Base-by-base conservation (phyloP, 2,797 vertebrate genomes). In the Sphenopsis melanotis region DNA sequence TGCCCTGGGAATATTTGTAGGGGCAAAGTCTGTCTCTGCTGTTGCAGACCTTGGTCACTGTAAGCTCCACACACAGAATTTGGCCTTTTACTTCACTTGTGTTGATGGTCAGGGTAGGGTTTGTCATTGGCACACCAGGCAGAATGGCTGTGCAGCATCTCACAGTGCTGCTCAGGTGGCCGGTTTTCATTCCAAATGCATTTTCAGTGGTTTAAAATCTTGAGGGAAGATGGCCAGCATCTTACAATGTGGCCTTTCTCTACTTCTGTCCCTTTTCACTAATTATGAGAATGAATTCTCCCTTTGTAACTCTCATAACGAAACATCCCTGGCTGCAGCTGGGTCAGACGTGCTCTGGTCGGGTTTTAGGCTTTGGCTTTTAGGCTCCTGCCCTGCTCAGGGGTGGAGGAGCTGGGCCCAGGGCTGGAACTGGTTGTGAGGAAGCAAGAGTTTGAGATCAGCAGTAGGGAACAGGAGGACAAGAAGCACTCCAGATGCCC, bases 381-480 rank as follows among this genome's bases (percentile, higher is more conserved):
- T 39, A 30, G 68, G 30, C 59, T 57, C 37, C 71, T 70, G 19
- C 47, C 0, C 1, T 75, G 71, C 61, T 87, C 1, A 0, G 2
- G 3, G n/a, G 30, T 23, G 30, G 47, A n/a, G 30, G 19, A 65
- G 10, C 42, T 0, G 5, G 26, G n/a, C 20, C 34, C 22, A 24
- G 71, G 61, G 61, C 63, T 55, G 9, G 15, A 56, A 26, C 6
- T 70, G 56, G 23, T 12, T 2, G 7, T 59, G 53, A 37, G 49
- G 22, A 59, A 24, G 22, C 9, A 24, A 11, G 52, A 53, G 32
- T 41, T 80, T 26, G 66, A 52, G 44, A 13, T 4, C 3, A 32
- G 36, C 0, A 0, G 1, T 3, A 21, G 46, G 49, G 46, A 53
- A 23, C 1, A 55, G 24, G 6, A 46, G 57, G 34, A 6, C 42